These are phyloP conservation scores for Oceanites oceanicus DNA, from an alignment of 2,113 vertebrate genomes.

Conservation along the genomic window DNA sequence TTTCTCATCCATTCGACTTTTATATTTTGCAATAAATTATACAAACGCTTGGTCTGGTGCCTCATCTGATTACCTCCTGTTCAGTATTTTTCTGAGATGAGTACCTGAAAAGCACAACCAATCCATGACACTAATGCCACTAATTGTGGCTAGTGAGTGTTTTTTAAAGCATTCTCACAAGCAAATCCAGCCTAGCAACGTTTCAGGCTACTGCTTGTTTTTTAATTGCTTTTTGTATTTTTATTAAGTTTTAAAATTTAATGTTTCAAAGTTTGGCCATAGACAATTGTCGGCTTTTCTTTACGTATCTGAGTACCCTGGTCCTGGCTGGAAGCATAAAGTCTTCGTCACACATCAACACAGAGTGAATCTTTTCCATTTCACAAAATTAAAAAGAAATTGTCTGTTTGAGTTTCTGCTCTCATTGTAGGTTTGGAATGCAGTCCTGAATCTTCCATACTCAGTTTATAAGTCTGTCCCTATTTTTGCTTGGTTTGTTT, in stretches of 20 bases:
- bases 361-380: not conserved
- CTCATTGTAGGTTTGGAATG: not conserved
- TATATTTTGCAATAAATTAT: not conserved
- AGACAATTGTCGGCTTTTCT: not conserved
- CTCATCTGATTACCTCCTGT: not conserved
- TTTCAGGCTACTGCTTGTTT: not conserved
- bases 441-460: not conserved
- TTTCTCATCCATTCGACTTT: not conserved
- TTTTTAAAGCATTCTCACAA: not conserved
- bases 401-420: not conserved
- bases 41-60: not conserved
- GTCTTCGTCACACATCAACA: not conserved
- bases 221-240: not conserved
- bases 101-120: not conserved
- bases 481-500: not conserved
- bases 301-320: not conserved
- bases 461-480: not conserved
- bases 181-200: not conserved
- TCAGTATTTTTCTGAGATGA: not conserved
- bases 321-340: not conserved
- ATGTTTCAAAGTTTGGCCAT: not conserved
- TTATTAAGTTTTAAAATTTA: not conserved
- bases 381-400: not conserved
- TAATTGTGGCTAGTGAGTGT: not conserved
- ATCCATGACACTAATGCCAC: not conserved